A percentile compares a stretch with the other conserved stretches of the same genome.
These are phyloP conservation scores for Emydoidea blandingii DNA, from an alignment of 2,797 vertebrate species.

Conservation along the genomic window DNA sequence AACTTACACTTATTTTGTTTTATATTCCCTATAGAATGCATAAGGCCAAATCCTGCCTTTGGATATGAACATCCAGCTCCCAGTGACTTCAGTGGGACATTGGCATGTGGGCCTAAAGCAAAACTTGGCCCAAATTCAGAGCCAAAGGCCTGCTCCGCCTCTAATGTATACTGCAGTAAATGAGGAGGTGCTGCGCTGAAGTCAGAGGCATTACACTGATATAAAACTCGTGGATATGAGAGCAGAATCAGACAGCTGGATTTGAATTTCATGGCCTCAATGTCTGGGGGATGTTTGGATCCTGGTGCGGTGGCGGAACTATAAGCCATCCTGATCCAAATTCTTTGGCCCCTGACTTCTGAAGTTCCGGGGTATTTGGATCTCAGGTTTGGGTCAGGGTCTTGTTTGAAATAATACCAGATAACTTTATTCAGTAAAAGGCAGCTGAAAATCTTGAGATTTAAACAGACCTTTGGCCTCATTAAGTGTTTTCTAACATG, in stretches of 20 bases:
- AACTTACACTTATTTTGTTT: not conserved
- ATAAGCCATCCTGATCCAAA: not conserved
- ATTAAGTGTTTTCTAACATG: not conserved
- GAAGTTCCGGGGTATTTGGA: not conserved
- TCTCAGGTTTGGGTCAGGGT: not conserved
- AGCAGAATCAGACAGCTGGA: not conserved
- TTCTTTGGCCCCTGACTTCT: not conserved
- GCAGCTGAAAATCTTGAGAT: not conserved
- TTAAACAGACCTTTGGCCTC: not conserved
- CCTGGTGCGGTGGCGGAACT: not conserved
- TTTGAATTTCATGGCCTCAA: not conserved
- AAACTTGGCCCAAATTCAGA: not conserved
- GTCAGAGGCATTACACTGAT: not conserved
- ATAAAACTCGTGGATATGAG: not conserved
- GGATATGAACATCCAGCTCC: not conserved
- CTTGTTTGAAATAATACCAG: slow-evolving; percentile 35
- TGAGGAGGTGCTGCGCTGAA: rapidly evolving
- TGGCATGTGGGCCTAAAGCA: not conserved
- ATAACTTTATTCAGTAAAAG: not conserved
- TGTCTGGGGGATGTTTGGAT: not conserved
- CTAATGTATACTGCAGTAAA: not conserved
- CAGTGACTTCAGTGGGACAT: not conserved
- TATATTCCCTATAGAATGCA: not conserved
- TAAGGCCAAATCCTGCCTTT: not conserved
- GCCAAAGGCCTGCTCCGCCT: not conserved